Conservation (phyloP, 2,888 invertebrate genomes). For the Phalangium opilio region DNA sequence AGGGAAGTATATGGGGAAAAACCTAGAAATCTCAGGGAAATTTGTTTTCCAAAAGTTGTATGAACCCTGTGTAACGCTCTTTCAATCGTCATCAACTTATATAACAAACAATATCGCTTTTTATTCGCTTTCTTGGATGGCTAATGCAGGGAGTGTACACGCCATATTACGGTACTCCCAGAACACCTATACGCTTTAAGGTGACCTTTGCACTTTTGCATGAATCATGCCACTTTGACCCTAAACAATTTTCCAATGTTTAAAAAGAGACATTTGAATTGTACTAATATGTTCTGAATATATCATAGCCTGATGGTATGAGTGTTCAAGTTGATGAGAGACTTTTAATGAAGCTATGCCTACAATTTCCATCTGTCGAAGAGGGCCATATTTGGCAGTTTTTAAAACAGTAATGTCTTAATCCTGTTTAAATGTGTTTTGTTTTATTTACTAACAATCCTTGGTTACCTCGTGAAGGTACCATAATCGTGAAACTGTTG, state of each 20-base stretch:
- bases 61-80: too few relatives aligned
- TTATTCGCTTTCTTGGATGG: too few relatives aligned
- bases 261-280: neutral
- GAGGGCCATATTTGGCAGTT: constrained; percentile 73
- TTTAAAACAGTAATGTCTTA: constrained; percentile 66
- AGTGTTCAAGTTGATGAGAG: constrained; percentile 18
- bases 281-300: neutral
- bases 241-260: neutral
- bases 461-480: constrained; percentile 43
- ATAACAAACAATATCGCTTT: neutral
- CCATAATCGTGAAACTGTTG: constrained; percentile 80
- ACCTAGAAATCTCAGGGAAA: too few relatives aligned
- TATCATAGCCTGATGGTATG: constrained; percentile 6
- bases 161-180: constrained; percentile 18
- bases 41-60: too few relatives aligned
- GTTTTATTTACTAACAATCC: neutral
- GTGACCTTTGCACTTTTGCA: constrained; percentile 7
- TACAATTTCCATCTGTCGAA: constrained; percentile 66
- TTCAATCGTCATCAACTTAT: neutral
- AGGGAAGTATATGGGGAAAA: too few relatives aligned
- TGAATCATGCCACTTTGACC: too few relatives aligned
- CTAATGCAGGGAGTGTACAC: constrained; percentile 13
- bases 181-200: constrained; percentile 18
- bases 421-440: too few relatives aligned
- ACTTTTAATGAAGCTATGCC: constrained; percentile 16